Evolutionary conservation across 2,888 invertebrate genomes (phyloP).

Genomic region (Epirrita christyi): DNA sequence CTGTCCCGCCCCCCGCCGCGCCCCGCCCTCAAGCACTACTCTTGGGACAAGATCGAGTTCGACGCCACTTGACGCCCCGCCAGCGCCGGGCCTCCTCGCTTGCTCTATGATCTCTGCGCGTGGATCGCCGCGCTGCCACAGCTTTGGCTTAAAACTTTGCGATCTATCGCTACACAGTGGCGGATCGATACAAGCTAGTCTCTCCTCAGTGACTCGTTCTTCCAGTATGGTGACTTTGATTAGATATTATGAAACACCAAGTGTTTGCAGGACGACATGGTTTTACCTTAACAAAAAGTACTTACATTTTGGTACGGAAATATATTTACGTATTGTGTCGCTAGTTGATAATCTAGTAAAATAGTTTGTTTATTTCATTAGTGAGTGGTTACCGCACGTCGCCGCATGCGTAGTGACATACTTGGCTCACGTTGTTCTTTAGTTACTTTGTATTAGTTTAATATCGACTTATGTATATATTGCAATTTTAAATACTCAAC

Average conservation of each 20-base stretch:
- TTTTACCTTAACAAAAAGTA: slow-evolving; percentile 59
- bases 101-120: slow-evolving; percentile 53
- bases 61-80: slow-evolving; percentile 84
- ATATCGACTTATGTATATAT: slow-evolving; percentile 83
- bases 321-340: slow-evolving; percentile 62
- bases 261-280: slow-evolving; percentile 66
- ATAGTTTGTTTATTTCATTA: slow-evolving; percentile 62
- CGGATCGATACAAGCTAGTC: slow-evolving; percentile 63
- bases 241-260: slow-evolving; percentile 64
- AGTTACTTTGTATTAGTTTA: slow-evolving; percentile 71
- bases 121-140: slow-evolving; percentile 22
- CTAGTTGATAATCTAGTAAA: slow-evolving; percentile 63
- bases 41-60: slow-evolving; percentile 92
- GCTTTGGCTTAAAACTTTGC: slow-evolving; percentile 21
- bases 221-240: slow-evolving; percentile 64
- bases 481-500: slow-evolving; percentile 82
- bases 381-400: slow-evolving; percentile 61
- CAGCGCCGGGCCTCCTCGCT: slow-evolving; percentile 16
- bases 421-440: slow-evolving; percentile 70
- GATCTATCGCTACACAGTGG: slow-evolving; percentile 55
- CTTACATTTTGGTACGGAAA: slow-evolving; percentile 71
- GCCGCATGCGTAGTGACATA: slow-evolving; percentile 57
- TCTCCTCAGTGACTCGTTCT: slow-evolving; percentile 66
- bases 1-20: slow-evolving; percentile 85
- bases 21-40: slow-evolving; percentile 86